Base-by-base conservation (phyloP, 2,888 invertebrate species). In the Acrocyrtus sp. region DNA sequence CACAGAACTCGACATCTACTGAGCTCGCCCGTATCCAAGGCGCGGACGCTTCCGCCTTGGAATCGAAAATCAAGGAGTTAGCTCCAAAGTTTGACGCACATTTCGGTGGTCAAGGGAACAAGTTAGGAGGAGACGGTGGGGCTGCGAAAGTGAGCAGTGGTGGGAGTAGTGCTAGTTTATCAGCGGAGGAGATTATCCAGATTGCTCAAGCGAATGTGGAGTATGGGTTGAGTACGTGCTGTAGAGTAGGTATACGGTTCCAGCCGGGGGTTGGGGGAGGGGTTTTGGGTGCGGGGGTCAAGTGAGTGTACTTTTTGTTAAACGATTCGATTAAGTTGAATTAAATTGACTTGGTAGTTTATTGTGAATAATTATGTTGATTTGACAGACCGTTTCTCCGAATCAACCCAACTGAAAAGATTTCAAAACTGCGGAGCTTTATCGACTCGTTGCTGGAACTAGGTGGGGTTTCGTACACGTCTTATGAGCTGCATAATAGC, bases 1-100 rank as follows among this genome's bases (percentile, higher is more conserved):
- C n/a, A n/a, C 17, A 63, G 63, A 63, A 63, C 63, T 17, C 51
- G 21, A 12, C 21, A 6, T 29, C 61, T 22, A 21, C 53, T 0
- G 65, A 65, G 43, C 12, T 65, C n/a, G 45, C 29, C 15, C 22
- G 65, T n/a, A 39, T 65, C 53, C 65, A 65, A 34, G 65, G 65
- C 3, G 65, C 65, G 15, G 45, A 65, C 47, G 21, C 45, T 1
- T 1, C 19, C 0, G 29, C 15, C 1, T 48, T 65, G 8, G 56
- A 54, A 22, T 17, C 45, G 4, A 65, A 65, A 19, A 29, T 65
- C 2, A 27, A n/a, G 5, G 65, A 65, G 27, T 21, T 54, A 19
- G 43, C 54, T 4, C 27, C 45, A 29, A 24, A 56, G 21, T 56
- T 29, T 48, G 26, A 65, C 22, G 29, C 29, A 4, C 4, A 4